Conservation (phyloP, 2,113 vertebrate species). For the Carassius carassius region DNA sequence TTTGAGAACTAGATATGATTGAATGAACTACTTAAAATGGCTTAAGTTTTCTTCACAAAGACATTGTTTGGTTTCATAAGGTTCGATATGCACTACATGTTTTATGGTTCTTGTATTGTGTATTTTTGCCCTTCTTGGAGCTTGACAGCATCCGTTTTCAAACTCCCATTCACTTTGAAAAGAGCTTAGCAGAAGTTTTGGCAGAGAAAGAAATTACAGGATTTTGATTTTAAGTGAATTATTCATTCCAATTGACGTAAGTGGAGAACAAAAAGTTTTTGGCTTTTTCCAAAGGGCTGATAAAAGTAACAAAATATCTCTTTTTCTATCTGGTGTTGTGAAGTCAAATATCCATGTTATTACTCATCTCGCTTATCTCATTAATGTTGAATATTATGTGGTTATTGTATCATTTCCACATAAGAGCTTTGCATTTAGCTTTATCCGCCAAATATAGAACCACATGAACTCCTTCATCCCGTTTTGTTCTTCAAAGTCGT, state of each 20-base stretch:
- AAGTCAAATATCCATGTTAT: not conserved
- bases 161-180: not conserved
- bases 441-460: conserved; percentile 6
- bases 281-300: not conserved
- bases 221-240: not conserved
- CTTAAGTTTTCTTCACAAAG: not conserved
- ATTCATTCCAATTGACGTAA: not conserved
- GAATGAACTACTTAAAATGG: not conserved
- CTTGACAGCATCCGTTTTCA: not conserved
- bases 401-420: conserved; percentile 25
- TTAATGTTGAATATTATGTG: conserved; percentile 12
- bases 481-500: conserved; percentile 26
- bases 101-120: not conserved
- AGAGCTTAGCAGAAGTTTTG: not conserved
- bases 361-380: not conserved
- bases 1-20: not conserved
- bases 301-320: not conserved
- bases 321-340: not conserved
- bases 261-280: not conserved
- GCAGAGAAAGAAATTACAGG: not conserved
- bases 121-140: not conserved
- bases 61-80: not conserved
- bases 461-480: conserved; percentile 3
- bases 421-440: not conserved
- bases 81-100: not conserved